Conservation (phyloP, 1,140 invertebrate genomes). For the Glossosoma conforme region DNA sequence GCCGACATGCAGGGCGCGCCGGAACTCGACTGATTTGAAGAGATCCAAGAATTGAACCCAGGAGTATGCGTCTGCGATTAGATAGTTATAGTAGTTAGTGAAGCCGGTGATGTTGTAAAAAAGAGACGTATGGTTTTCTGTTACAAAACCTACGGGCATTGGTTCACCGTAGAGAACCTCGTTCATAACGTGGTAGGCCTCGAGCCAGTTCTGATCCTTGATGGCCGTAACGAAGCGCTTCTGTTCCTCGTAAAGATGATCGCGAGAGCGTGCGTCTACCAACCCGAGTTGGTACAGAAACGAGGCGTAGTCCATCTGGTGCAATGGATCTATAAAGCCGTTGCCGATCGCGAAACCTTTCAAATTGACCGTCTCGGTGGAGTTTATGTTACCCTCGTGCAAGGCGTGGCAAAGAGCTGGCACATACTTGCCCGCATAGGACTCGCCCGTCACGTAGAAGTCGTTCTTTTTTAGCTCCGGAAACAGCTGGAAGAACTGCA, state of each 20-base stretch:
- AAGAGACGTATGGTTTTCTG: constrained; percentile 57
- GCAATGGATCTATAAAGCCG: constrained; percentile 74
- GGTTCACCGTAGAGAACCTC: constrained; percentile 66
- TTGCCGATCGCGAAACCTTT: constrained; percentile 81
- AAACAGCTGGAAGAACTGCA: constrained; percentile 72
- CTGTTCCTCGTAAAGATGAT: constrained; percentile 58
- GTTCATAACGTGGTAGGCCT: constrained; percentile 69
- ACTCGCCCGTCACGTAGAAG: constrained; percentile 81
- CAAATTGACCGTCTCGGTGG: constrained; percentile 58
- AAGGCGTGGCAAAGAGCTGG: constrained; percentile 75
- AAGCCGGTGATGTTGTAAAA: constrained; percentile 79
- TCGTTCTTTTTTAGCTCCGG: constrained; percentile 59
- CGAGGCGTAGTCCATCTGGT: constrained; percentile 73
- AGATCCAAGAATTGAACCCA: constrained; percentile 49
- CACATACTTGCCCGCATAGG: constrained; percentile 82
- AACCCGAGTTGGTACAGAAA: constrained; percentile 79
- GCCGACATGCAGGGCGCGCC: constrained; percentile 78
- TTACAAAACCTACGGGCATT: no score
- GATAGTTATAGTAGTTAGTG: constrained; percentile 74
- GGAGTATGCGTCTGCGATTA: constrained; percentile 50
- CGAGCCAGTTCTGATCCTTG: constrained; percentile 54
- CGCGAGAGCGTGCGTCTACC: constrained; percentile 61
- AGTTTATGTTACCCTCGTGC: constrained; percentile 53
- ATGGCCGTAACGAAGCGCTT: constrained; percentile 55
- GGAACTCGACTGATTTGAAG: constrained; percentile 54